Evolutionary conservation across 2,797 vertebrate genomes (phyloP).

Genomic region (Natrix natrix): DNA sequence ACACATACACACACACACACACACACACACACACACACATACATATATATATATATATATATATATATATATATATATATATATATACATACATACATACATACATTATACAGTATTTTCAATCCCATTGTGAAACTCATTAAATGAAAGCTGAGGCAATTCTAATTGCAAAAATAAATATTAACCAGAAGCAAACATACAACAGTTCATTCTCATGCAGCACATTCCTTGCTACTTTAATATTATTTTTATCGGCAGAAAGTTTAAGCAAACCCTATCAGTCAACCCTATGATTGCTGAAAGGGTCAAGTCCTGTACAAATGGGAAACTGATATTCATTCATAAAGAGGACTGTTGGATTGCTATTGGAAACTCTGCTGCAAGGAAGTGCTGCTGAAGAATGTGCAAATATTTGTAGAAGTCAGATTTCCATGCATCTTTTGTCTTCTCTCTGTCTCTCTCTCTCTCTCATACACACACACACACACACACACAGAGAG

Average conservation of each 20-base stretch:
- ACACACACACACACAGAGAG: neutral
- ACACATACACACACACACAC: too few relatives aligned
- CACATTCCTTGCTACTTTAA: conserved; percentile 26
- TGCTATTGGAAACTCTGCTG: conserved; percentile 31
- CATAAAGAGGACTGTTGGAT: conserved; percentile 41
- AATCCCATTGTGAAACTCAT: conserved; percentile 14
- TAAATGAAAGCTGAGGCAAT: conserved; percentile 10
- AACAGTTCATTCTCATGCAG: conserved; percentile 34
- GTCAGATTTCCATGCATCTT: neutral
- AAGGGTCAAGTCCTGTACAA: conserved; percentile 15
- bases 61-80: too few relatives aligned
- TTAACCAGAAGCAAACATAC: neutral
- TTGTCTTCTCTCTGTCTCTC: conserved; percentile 23
- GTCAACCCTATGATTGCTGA: conserved; percentile 43
- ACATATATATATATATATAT: too few relatives aligned
- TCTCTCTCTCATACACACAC: conserved; percentile 16
- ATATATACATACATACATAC: neutral
- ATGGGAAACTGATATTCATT: conserved; percentile 43
- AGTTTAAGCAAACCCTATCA: conserved; percentile 46
- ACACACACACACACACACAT: too few relatives aligned
- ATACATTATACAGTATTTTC: conserved; percentile 6
- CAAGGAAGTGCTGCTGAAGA: conserved; percentile 33
- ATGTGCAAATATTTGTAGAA: conserved; percentile 51
- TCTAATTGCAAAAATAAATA: neutral
- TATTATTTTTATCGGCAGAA: conserved; percentile 37